Base-by-base conservation (phyloP, 2,888 invertebrate genomes). In the Chouioia cunea region DNA sequence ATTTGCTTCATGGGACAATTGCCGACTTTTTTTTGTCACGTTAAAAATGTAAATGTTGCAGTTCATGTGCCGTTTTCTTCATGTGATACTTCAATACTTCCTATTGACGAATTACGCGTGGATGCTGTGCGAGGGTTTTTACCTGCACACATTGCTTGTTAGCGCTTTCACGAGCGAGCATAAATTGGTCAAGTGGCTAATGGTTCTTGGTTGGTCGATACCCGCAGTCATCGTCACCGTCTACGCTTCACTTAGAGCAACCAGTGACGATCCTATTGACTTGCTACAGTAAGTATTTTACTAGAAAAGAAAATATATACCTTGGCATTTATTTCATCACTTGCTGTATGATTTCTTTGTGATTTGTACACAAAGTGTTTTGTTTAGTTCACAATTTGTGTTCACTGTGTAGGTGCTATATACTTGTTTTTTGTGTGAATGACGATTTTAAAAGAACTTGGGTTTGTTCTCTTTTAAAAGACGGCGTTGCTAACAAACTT, bases 121-220 rank as follows among this genome's bases (percentile, higher is more conserved):
- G 97, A 97, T 97, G 97, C 89, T 97, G 80, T 96, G 96, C 87
- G 97, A 97, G 86, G 97, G 97, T 0, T 90, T 97, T 76, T 97
- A 97, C 86, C 89, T 97, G 76, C 97, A 97, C 87, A 97, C 97
- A 0, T 91, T 97, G 77, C 91, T 97, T 1, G 96, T 97, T 20
- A 91, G 93, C 75, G 94, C 97, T 4, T 97, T 97, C 86, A 93
- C 96, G 76, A 93, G 94, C 20, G 97, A 97, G 87, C 92, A 93
- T 76, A 91, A 92, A 73, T 89, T 97, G 75, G 89, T 97, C 77
- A 91, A 92, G 79, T 93, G 92, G 87, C 90, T 97, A 86, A 92
- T 94, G 84, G 88, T 90, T 44, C 89, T 95, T 62, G 97, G 97
- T 73, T 97, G 97, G 97, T 89, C 90, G 67, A 88, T 93, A 73